Base-by-base conservation (phyloP, 2,888 invertebrate species). In the Cordylochernes scorpioides region DNA sequence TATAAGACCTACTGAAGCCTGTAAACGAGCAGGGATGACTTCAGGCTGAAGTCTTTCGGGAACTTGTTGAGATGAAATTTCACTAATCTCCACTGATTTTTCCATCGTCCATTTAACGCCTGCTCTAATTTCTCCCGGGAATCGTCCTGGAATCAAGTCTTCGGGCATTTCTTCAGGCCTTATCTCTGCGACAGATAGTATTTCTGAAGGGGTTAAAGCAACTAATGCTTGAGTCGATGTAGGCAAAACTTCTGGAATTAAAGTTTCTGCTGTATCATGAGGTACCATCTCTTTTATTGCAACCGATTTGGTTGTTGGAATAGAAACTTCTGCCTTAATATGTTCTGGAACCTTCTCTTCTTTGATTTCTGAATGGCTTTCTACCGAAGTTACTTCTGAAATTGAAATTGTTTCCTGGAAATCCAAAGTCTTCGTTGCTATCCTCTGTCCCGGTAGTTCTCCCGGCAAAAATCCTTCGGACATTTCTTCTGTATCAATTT, bases 371-470 rank as follows among this genome's bases (percentile, higher is more conserved):
- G 17, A 21, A 2, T 31, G 17, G 7, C 17, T 27, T 19, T 34
- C 39, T 24, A 37, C 35, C 7, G 36, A 24, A 10, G 24, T 34
- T 9, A 39, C 29, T 33, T 42, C 36, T 10, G 35, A 38, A n/a
- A 42, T 33, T 6, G 30, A 31, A 14, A 43, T 12, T 1, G 39
- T 35, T 27, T 43, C 40, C 27, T 35, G 29, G 13, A 33, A 29
- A 29, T 35, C 32, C 15, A 37, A 31, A 8, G 32, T 30, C 3
- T 30, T 25, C 27, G 27, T 28, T 13, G 34, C 34, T 24, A 24
- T 33, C 14, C 30, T 33, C 21, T 35, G 19, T 4, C 35, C 33
- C n/a, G 35, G 35, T 15, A 33, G 5, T 8, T 32, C 28, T 13
- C 32, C 33, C 17, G 30, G 26, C 8, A 24, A 14, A 28, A 35